Base-by-base conservation (phyloP, 1,140 invertebrate species). In the Drosophila trapezifrons region DNA sequence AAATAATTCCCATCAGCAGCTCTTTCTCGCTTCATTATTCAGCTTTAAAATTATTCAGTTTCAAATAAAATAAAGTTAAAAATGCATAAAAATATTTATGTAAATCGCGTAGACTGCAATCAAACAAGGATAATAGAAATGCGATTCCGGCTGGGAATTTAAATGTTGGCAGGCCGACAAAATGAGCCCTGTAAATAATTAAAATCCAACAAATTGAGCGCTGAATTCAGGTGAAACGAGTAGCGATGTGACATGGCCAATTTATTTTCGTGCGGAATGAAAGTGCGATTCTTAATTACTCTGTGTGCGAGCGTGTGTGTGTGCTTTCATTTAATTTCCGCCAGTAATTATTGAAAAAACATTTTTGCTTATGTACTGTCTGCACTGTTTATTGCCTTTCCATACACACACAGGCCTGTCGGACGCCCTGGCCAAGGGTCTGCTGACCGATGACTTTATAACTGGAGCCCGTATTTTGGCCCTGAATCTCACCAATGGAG, bases 401-500 rank as follows among this genome's bases (percentile, higher is more conserved):
- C 32, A 9, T 35, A 37, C 35, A 47, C 71, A 47, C 71, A 18
- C 51, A 94, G 94, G 92, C 59, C 82, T 95, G 29, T 92, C 94
- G 69, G 94, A 95, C 80, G 94, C 93, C 6, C 86, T 95, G 42
- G 93, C 94, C 25, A 93, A 94, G 76, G 94, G 94, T 17, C 91
- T 95, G 57, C 91, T 93, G 12, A 94, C 94, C 27, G 94, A 95
- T 77, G 84, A 92, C 65, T 92, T 92, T 60, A 93, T 94, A 47
- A 90, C 94, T 4, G 93, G 93, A 27, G 93, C 94, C 49, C 91
- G 94, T 51, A 93, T 95, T 59, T 83, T 95, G 60, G 93, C 94
- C 20, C 91, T 95, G 42, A 95, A 95, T 78, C 91, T 94, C n/a
- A 93, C 94, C 18, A 94, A 94, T 42, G 94, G 94, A 3, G 90